Evolutionary conservation across 2,113 vertebrate genomes (phyloP), one percentile per base, ranked within the genome.

Genomic region (Pipra filicauda): DNA sequence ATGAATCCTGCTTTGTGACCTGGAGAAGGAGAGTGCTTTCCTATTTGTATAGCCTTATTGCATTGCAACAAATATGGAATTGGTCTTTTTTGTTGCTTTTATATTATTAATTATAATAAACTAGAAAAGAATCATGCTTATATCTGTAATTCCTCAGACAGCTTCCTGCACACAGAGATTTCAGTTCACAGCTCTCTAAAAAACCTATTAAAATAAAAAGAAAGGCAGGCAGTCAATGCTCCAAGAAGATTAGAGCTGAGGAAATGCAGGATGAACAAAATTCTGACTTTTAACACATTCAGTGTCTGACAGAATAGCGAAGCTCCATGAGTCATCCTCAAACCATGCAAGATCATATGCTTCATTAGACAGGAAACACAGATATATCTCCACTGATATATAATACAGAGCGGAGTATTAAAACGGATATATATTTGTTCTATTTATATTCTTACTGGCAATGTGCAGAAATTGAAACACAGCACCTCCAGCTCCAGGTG

Each of bases 291-390:
- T 79, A 91, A 21, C 46, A 72, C 78, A 71, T 78, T 87, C 70
- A 65, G 48, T 31, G 27, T 41, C 70, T 79, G 84, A 82, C 7
- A 66, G 93, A 94, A 73, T 58, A 94, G 80, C 73, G 91, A 84
- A 92, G 79, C 70, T 76, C 9, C 1, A 49, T 96, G 96, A 96
- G 91, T 97, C 95, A 96, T 23, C 11, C 83, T 96, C 70, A 93
- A 93, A 69, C 84, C 84, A 97, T 59, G 66, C 67, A 69, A 92
- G 95, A 96, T 96, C 88, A 95, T 94, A 84, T 88, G 85, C 79
- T 92, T 96, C 90, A 71, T 94, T 87, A 95, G 86, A 96, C 95
- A 96, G 96, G 96, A 97, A 96, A 96, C 88, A 97, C 95, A 88
- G 93, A 94, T 96, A 67, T 91, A 93, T 96, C 95, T 94, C 75